A percentile compares a stretch with the other conserved stretches of the same genome.
Evolutionary conservation across 1,140 invertebrate species (phyloP).

Genomic region (Bombus superbus): DNA sequence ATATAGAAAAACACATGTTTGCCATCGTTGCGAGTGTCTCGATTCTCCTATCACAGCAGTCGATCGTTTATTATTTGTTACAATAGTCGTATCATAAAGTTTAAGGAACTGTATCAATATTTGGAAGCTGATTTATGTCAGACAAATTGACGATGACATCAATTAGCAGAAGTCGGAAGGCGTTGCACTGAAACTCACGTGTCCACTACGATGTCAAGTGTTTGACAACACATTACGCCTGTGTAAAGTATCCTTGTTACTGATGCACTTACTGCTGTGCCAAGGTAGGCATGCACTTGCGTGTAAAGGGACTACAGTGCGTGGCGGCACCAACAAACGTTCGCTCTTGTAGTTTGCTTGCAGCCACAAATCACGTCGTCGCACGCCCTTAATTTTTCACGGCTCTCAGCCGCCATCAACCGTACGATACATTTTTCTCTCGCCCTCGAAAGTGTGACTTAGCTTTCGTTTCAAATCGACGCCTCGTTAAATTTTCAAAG

Average conservation of each 20-base stretch:
- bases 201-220: constrained; percentile 61
- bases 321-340: constrained; percentile 53
- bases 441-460: constrained; percentile 17
- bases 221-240: constrained; percentile 63
- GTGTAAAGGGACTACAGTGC: constrained; percentile 33
- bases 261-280: constrained; percentile 10
- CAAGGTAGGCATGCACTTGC: constrained; percentile 24
- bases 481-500: constrained; percentile 35
- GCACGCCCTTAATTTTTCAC: constrained; percentile 61
- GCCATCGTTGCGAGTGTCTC: no score
- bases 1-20: no score
- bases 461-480: constrained; percentile 17
- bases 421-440: constrained; percentile 20
- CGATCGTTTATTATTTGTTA: no score
- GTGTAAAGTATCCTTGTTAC: constrained; percentile 53
- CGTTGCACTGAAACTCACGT: constrained; percentile 37
- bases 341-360: constrained; percentile 42
- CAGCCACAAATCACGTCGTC: constrained; percentile 60
- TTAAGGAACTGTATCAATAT: not conserved
- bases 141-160: not conserved
- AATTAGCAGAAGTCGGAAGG: not conserved
- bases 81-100: no score
- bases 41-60: no score
- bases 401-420: constrained; percentile 49
- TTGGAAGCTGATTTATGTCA: not conserved